Conservation (phyloP, 2,888 invertebrate genomes). For the Heliconius sara region DNA sequence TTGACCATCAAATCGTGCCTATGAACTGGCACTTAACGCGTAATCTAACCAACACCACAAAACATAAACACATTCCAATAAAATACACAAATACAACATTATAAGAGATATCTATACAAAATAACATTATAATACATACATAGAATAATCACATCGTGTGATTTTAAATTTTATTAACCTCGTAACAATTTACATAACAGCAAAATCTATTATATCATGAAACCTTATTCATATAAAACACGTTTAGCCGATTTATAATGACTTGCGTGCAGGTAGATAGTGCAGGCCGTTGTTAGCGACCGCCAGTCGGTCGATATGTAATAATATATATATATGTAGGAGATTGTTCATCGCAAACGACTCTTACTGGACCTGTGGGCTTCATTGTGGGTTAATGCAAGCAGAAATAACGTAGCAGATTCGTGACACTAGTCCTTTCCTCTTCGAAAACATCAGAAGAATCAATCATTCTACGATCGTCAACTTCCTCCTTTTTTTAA, state of each 20-base stretch:
- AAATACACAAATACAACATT: too few relatives aligned
- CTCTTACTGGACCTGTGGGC: too few relatives aligned
- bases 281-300: slow-evolving; percentile 26
- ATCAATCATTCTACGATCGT: too few relatives aligned
- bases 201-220: slow-evolving; percentile 41
- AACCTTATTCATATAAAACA: slow-evolving; percentile 42
- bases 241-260: slow-evolving; percentile 41
- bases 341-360: too few relatives aligned
- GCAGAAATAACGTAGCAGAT: too few relatives aligned
- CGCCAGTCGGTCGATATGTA: slow-evolving; percentile 17
- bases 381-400: too few relatives aligned
- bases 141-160: slow-evolving; percentile 20
- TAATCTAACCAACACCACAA: not conserved
- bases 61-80: not conserved
- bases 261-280: slow-evolving; percentile 39
- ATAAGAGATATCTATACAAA: not conserved
- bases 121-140: not conserved
- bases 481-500: too few relatives aligned
- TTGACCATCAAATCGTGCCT: too few relatives aligned
- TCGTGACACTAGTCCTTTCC: too few relatives aligned
- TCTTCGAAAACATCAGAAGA: too few relatives aligned
- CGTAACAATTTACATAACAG: slow-evolving; percentile 38
- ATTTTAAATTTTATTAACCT: slow-evolving; percentile 31
- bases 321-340: not conserved
- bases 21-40: too few relatives aligned